Evolutionary conservation across 2,797 vertebrate genomes (phyloP).

Genomic region (Enteromius trimaculatus): DNA sequence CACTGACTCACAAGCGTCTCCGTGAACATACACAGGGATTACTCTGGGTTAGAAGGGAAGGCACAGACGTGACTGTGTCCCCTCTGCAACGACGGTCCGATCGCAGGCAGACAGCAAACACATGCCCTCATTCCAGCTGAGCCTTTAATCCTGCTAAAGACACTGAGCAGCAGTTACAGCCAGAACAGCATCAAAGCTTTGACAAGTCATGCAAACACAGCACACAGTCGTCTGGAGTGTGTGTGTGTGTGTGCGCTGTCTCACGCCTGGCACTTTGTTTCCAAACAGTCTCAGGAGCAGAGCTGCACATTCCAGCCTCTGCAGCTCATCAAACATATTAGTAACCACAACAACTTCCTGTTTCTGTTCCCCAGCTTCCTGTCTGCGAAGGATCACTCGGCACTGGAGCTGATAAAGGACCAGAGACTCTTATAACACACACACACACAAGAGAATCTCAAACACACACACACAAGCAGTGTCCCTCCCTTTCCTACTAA

Average conservation of each 20-base stretch:
- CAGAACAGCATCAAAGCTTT: constrained; percentile 50
- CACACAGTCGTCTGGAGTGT: constrained; percentile 6
- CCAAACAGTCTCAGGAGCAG: background rate
- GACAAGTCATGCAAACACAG: constrained; percentile 36
- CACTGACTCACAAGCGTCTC: constrained; percentile 26
- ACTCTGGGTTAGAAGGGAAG: background rate
- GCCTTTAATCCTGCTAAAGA: constrained; percentile 49
- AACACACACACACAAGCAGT: constrained; percentile 24
- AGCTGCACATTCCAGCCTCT: constrained; percentile 53
- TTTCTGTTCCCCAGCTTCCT: constrained; percentile 77
- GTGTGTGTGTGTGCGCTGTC: background rate
- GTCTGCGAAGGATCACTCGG: constrained; percentile 61
- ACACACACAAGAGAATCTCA: background rate
- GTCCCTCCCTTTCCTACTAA: constrained; percentile 10
- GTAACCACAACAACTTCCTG: constrained; percentile 83
- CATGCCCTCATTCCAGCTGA: constrained; percentile 46
- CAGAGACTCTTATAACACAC: constrained; percentile 22
- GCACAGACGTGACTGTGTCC: constrained; percentile 30
- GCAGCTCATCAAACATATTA: constrained; percentile 76
- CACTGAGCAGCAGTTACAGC: constrained; percentile 40
- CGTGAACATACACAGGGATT: constrained; percentile 38
- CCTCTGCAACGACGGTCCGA: constrained; percentile 10
- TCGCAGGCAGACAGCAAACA: constrained; percentile 47
- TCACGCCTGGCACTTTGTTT: constrained; percentile 43
- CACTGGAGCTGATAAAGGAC: constrained; percentile 47